These are phyloP conservation scores for Zaprionus kolodkinae DNA, from an alignment of 1,140 invertebrate species.

Conservation along the genomic window DNA sequence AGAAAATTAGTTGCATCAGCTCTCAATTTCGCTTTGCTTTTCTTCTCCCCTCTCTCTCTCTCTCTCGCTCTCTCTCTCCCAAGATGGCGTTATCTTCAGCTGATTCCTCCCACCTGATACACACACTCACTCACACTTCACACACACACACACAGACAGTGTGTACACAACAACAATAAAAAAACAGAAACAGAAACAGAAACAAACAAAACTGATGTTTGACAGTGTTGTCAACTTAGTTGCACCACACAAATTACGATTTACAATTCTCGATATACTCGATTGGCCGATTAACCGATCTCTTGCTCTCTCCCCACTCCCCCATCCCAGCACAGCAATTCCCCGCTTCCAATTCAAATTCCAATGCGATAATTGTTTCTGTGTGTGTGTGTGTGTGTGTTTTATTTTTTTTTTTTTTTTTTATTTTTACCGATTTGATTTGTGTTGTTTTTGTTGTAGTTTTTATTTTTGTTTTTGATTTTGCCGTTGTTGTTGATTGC, in stretches of 20 bases:
- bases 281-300: slow-evolving; percentile 11
- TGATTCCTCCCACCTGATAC: slow-evolving; percentile 22
- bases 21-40: slow-evolving; percentile 8
- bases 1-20: slow-evolving; percentile 32
- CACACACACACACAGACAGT: slow-evolving; percentile 6
- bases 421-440: not conserved
- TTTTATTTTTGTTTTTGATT: not conserved
- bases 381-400: not conserved
- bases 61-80: not conserved
- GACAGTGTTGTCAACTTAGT: slow-evolving; percentile 9
- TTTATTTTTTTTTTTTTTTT: slow-evolving; percentile 12
- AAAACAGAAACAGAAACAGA: not conserved
- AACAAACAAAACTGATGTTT: slow-evolving; percentile 11
- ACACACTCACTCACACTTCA: not conserved
- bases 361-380: slow-evolving; percentile 2
- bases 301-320: not conserved
- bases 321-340: slow-evolving; percentile 17
- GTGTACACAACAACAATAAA: not conserved
- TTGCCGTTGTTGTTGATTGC: slow-evolving; percentile 14
- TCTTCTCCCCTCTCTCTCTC: not conserved
- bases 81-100: slow-evolving; percentile 42
- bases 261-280: not conserved
- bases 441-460: not conserved
- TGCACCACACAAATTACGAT: not conserved
- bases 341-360: slow-evolving; percentile 1